Evolutionary conservation across 2,888 invertebrate genomes (phyloP).

Genomic region (Drosophila meridionalis): DNA sequence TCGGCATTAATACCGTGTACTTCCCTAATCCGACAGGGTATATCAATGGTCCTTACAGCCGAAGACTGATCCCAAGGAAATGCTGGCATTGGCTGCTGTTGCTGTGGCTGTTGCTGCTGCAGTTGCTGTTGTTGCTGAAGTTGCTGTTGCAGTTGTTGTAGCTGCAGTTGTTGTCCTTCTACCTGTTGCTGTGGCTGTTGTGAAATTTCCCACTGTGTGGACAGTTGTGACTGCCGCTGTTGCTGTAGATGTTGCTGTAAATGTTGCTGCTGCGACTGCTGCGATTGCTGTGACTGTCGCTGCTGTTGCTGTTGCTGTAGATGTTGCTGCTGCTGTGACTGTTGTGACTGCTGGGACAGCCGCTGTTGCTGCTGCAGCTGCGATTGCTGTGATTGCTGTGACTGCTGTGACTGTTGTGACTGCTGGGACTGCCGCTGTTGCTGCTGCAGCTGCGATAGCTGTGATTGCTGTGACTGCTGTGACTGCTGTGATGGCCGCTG

Average conservation of each 20-base stretch:
- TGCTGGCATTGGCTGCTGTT: slow-evolving; percentile 6
- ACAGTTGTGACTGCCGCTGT: not conserved
- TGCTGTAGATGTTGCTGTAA: not conserved
- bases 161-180: not conserved
- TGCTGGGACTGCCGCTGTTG: not conserved
- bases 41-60: slow-evolving; percentile 27
- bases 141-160: not conserved
- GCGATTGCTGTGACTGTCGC: not conserved
- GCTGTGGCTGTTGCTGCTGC: not conserved
- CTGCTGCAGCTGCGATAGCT: not conserved
- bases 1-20: slow-evolving; percentile 5
- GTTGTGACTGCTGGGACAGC: not conserved
- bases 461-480: no score
- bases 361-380: not conserved
- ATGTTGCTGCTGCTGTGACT: no score
- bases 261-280: not conserved
- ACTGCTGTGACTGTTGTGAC: no score
- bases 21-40: slow-evolving; percentile 33
- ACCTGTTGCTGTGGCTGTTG: not conserved
- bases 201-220: not conserved
- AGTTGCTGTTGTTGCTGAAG: not conserved
- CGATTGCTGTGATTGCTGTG: no score
- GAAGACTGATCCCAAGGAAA: not conserved
- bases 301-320: no score
- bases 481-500: not conserved